Evolutionary conservation across 2,797 vertebrate genomes (phyloP), one percentile per base, ranked within the genome.

Genomic region (Cebuella pygmaea): DNA sequence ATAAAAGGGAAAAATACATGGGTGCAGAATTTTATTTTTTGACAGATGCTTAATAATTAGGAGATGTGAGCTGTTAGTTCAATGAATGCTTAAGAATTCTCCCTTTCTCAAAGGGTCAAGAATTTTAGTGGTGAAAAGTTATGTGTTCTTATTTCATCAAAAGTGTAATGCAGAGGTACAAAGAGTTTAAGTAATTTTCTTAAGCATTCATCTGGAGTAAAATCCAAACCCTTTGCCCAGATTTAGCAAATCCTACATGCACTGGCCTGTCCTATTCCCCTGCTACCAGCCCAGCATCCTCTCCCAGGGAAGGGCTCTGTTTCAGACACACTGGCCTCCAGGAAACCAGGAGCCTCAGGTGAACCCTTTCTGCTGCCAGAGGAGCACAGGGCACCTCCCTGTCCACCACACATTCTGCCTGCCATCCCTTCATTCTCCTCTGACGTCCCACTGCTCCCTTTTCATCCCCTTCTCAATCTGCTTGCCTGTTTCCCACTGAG

Each of bases 1-100:
- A 88, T 91, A 86, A 89, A 55, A 90, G 61, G 36, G 78, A 93
- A 70, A 86, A 67, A 95, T 55, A 44, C 75, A 19, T 17, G 57
- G 50, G 39, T 22, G n/a, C 46, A 50, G 93, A 96, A 75, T 81
- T 95, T 96, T 78, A 83, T 74, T 88, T 96, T 92, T 88, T 46
- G 88, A 61, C 67, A 84, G 78, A 88, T 6, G 44, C 15, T 67
- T 61, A 83, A 82, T 82, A 88, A 79, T 74, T 64, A 67, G 11
- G 87, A 95, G 46, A 91, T 52, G 2, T 93, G 88, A 94, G 64
- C 72, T 75, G 52, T 75, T 85, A 79, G 52, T 88, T 98, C 93
- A 82, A 95, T 36, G 57, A 93, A 88, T 27, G 70, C 61, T 90
- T 55, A 64, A 72, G 15, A 95, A 83, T 97, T 95, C 33, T 88